Evolutionary conservation across 37 sponge, comb jelly and placozoan species (phyloP).

Genomic region (Halisarca cf. caerulea): DNA sequence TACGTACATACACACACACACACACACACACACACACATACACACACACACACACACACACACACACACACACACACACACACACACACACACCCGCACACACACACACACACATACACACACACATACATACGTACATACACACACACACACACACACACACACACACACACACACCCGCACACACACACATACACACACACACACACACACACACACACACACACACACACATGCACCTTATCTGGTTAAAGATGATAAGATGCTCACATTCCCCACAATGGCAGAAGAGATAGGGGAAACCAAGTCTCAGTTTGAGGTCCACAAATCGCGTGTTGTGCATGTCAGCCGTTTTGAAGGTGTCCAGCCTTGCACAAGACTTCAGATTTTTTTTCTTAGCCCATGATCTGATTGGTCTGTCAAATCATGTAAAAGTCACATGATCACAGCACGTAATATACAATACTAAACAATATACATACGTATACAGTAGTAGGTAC

Average conservation of each 20-base stretch:
- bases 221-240: conserved; percentile 46
- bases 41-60: too few relatives aligned
- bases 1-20: too few relatives aligned
- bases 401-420: neutral
- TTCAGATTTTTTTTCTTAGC: neutral
- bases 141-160: too few relatives aligned
- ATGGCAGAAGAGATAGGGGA: conserved; percentile 89
- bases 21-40: too few relatives aligned
- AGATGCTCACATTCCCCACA: conserved; percentile 90
- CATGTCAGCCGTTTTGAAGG: conserved; percentile 45
- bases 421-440: neutral
- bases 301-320: conserved; percentile 76
- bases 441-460: neutral
- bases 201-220: neutral
- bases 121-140: too few relatives aligned
- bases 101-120: too few relatives aligned
- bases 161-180: too few relatives aligned
- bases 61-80: too few relatives aligned
- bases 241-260: conserved; percentile 70
- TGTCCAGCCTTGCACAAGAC: conserved; percentile 29
- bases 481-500: neutral
- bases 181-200: too few relatives aligned
- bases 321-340: conserved; percentile 49
- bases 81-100: too few relatives aligned
- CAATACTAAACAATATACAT: neutral